These are phyloP conservation scores for Antedon mediterranea DNA, from an alignment of 53 echinoderm and acorn worm species.

Conservation along the genomic window DNA sequence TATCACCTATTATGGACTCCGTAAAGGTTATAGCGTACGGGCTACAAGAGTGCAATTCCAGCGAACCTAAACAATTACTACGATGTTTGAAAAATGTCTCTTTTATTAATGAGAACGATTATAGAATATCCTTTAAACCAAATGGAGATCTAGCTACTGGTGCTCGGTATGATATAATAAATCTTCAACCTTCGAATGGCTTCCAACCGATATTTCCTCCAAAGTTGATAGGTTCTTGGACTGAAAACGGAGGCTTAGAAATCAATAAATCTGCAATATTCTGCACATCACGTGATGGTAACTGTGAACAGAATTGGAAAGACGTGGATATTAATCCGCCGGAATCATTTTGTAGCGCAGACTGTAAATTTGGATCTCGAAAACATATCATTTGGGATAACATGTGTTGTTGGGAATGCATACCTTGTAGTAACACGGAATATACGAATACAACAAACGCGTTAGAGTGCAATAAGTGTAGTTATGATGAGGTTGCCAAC, in stretches of 20 bases:
- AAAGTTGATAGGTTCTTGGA: slow-evolving; percentile 21
- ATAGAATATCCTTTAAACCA: slow-evolving; percentile 19
- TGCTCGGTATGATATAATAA: slow-evolving; percentile 50
- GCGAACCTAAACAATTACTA: slow-evolving; percentile 26
- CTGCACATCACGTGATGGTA: slow-evolving; percentile 2
- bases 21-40: slow-evolving; percentile 54
- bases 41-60: slow-evolving; percentile 28
- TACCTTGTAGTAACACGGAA: slow-evolving; percentile 40
- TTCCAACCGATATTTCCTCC: slow-evolving; percentile 12
- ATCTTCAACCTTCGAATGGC: slow-evolving; percentile 26
- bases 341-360: slow-evolving; percentile 47
- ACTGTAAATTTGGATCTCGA: slow-evolving; percentile 49
- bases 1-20: slow-evolving; percentile 48
- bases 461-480: slow-evolving; percentile 34
- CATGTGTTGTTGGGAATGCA: slow-evolving; percentile 81
- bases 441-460: slow-evolving; percentile 44
- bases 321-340: slow-evolving; percentile 4
- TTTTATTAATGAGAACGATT: slow-evolving; percentile 40
- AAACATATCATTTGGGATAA: slow-evolving; percentile 22
- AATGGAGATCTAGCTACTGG: slow-evolving; percentile 39
- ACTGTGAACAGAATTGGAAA: slow-evolving; percentile 25
- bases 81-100: slow-evolving; percentile 42
- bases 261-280: not conserved
- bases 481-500: slow-evolving; percentile 36
- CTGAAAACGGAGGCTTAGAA: not conserved